phyloP scores from a whole-genome alignment of 2,888 invertebrate species.

The Neria commutata region DNA sequence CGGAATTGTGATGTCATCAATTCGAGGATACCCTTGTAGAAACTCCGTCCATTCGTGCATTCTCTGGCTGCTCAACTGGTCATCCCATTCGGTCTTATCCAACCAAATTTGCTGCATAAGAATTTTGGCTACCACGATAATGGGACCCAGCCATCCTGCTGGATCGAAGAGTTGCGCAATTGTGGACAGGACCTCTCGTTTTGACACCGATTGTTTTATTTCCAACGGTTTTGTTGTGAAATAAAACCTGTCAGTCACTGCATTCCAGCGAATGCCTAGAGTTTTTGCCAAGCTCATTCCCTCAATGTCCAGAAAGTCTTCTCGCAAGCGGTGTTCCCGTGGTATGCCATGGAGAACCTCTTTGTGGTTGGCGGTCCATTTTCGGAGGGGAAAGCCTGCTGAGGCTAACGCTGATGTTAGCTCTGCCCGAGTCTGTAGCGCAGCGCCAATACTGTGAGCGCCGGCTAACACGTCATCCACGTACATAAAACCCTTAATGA shows the following conservation, averaged over 20 bases:
- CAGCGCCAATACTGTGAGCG: conserved; percentile 8
- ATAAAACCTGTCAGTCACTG: conserved; percentile 14
- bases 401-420: conserved; percentile 14
- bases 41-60: conserved; percentile 11
- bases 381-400: conserved; percentile 24
- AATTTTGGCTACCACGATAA: no score
- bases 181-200: conserved; percentile 9
- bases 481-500: conserved; percentile 20
- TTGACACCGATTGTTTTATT: background rate
- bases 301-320: background rate
- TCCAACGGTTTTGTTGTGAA: background rate
- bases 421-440: conserved; percentile 15
- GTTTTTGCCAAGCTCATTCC: conserved; percentile 6
- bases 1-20: conserved; percentile 20
- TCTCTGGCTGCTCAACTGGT: background rate
- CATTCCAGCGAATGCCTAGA: conserved; percentile 23
- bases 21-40: conserved; percentile 1
- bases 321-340: background rate
- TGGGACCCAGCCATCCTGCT: no score
- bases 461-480: conserved; percentile 22
- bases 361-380: conserved; percentile 24
- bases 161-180: no score
- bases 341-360: background rate
- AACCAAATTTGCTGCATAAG: background rate
- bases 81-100: background rate